A percentile compares a stretch with the other conserved stretches of the same genome.
These are phyloP conservation scores for Himalopsyche anomala DNA, from an alignment of 2,888 invertebrate genomes.

Conservation along the genomic window DNA sequence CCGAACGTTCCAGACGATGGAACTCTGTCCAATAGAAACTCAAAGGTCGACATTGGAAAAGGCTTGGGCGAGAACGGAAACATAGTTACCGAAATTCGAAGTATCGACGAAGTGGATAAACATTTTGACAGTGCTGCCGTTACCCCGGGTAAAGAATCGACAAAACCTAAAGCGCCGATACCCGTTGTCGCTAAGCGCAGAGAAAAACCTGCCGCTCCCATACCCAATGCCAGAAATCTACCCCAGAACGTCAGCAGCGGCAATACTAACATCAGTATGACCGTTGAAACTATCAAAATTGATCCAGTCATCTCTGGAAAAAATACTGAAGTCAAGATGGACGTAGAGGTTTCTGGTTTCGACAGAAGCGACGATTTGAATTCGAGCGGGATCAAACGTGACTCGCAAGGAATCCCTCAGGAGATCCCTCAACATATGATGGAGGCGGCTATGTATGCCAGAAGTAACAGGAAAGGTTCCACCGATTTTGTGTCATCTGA, in stretches of 20 bases:
- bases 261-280: not conserved
- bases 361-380: slow-evolving; percentile 74
- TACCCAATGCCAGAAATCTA: slow-evolving; percentile 74
- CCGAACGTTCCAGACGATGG: slow-evolving; percentile 77
- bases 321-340: slow-evolving; percentile 61
- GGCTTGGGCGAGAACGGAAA: slow-evolving; percentile 71
- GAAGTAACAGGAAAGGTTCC: slow-evolving; percentile 80
- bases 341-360: slow-evolving; percentile 68
- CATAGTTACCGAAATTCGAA: slow-evolving; percentile 67
- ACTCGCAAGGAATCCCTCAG: slow-evolving; percentile 80
- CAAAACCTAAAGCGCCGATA: slow-evolving; percentile 71
- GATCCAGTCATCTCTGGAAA: slow-evolving; percentile 50
- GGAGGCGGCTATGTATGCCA: slow-evolving; percentile 84
- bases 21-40: slow-evolving; percentile 71
- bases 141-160: slow-evolving; percentile 62
- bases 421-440: slow-evolving; percentile 84
- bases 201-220: slow-evolving; percentile 75
- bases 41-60: slow-evolving; percentile 73
- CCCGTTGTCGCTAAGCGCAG: slow-evolving; percentile 76
- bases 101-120: slow-evolving; percentile 76
- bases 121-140: slow-evolving; percentile 49
- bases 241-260: slow-evolving; percentile 55
- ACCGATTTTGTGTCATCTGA: slow-evolving; percentile 69
- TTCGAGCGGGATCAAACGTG: slow-evolving; percentile 79
- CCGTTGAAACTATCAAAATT: slow-evolving; percentile 1